Conservation (phyloP, 2,797 vertebrate species). For the Acestrorhynchus altus region DNA sequence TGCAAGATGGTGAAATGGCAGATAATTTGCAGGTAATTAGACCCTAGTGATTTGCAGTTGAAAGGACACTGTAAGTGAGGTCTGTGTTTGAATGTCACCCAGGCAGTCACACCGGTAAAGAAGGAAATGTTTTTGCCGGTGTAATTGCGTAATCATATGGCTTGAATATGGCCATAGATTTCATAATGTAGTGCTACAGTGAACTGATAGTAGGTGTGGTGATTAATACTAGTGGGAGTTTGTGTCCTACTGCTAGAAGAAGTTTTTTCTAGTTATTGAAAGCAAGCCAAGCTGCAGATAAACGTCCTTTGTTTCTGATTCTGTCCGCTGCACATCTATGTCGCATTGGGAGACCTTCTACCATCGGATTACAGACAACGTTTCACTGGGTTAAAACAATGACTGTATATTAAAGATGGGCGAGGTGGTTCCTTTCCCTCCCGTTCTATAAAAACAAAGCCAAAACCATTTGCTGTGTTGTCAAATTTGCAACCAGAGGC, state of each 20-base stretch:
- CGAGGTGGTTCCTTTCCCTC: too few relatives aligned
- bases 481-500: too few relatives aligned
- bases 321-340: background rate
- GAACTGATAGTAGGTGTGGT: background rate
- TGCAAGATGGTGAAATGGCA: constrained; percentile 88
- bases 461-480: too few relatives aligned
- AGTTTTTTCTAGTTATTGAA: background rate
- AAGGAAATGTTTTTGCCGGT: constrained; percentile 50
- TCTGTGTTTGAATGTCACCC: constrained; percentile 59
- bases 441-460: too few relatives aligned
- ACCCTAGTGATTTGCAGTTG: constrained; percentile 82
- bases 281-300: background rate
- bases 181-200: constrained; percentile 8
- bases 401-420: too few relatives aligned
- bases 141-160: constrained; percentile 39
- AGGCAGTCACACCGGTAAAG: constrained; percentile 25
- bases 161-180: constrained; percentile 26
- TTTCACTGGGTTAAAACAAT: too few relatives aligned
- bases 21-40: constrained; percentile 87
- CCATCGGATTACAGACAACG: too few relatives aligned
- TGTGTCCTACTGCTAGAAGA: background rate
- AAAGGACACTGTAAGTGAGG: constrained; percentile 68
- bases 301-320: background rate
- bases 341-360: background rate
- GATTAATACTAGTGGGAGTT: constrained; percentile 14